phyloP scores from a whole-genome alignment of 53 echinoderm and acorn worm genomes.

The Stichopus horrens region DNA sequence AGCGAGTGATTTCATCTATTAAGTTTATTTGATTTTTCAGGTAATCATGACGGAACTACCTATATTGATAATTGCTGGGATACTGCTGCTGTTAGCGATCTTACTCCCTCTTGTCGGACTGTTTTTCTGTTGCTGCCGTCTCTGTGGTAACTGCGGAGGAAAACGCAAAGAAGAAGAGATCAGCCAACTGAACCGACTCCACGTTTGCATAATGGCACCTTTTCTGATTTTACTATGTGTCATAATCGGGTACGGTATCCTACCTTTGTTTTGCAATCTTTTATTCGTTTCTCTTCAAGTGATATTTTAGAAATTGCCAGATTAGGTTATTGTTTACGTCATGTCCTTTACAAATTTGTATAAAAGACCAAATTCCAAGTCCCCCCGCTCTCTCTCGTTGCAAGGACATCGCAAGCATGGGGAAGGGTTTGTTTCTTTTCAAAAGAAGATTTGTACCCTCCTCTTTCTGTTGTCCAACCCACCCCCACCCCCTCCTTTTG shows the following conservation, averaged over 20 bases:
- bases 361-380: too few species aligned
- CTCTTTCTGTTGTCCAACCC: too few species aligned
- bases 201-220: neutral
- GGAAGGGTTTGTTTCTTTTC: too few species aligned
- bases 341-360: too few species aligned
- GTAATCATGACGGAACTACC: slow-evolving; percentile 43
- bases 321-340: too few species aligned
- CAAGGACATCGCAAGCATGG: too few species aligned
- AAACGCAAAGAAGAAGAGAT: slow-evolving; percentile 52
- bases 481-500: too few species aligned
- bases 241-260: slow-evolving; percentile 15
- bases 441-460: too few species aligned
- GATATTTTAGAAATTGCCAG: too few species aligned
- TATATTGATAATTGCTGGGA: slow-evolving; percentile 38
- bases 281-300: too few species aligned
- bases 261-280: too few species aligned
- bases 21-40: neutral
- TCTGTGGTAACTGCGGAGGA: slow-evolving; percentile 56
- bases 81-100: slow-evolving; percentile 45
- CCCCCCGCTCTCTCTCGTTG: too few species aligned
- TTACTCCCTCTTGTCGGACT: slow-evolving; percentile 43
- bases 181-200: slow-evolving; percentile 3
- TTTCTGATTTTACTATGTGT: neutral
- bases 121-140: slow-evolving; percentile 57
- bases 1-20: neutral